phyloP scores from a whole-genome alignment of 2,888 invertebrate genomes.

The Omphaloscelis lunosa region DNA sequence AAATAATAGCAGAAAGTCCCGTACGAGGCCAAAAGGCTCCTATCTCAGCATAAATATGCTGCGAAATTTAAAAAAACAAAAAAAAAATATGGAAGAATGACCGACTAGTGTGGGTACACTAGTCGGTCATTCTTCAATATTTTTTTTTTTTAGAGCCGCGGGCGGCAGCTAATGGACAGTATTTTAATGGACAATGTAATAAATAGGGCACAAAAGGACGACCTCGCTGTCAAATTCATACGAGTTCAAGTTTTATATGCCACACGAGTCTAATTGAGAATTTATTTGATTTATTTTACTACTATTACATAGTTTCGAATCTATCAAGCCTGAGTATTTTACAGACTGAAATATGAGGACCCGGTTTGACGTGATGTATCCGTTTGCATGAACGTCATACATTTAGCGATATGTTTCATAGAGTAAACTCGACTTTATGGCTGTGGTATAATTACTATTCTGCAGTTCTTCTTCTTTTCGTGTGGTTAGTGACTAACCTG shows the following conservation, averaged over 20 bases:
- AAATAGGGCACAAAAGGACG: too few relatives aligned
- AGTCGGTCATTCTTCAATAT: too few relatives aligned
- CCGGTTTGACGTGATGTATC: background rate
- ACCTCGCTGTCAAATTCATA: background rate
- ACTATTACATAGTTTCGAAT: background rate
- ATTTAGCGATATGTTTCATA: background rate
- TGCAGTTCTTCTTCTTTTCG: background rate
- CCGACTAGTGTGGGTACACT: too few relatives aligned
- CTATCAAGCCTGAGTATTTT: background rate
- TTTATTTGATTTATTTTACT: constrained; percentile 2
- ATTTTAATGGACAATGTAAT: too few relatives aligned
- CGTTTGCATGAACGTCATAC: background rate
- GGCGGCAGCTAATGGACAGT: too few relatives aligned
- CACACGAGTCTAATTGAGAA: background rate
- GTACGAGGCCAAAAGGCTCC: too few relatives aligned
- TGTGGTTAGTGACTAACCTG: too few relatives aligned
- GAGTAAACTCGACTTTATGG: background rate
- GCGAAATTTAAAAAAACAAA: too few relatives aligned
- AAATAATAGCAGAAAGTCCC: too few relatives aligned
- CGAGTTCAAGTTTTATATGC: background rate
- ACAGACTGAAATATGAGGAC: background rate
- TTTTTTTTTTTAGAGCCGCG: too few relatives aligned
- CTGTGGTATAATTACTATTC: background rate
- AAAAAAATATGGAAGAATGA: too few relatives aligned
- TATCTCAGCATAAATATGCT: too few relatives aligned